Conservation (phyloP, 2,113 vertebrate genomes). For the Diglossa brunneiventris region DNA sequence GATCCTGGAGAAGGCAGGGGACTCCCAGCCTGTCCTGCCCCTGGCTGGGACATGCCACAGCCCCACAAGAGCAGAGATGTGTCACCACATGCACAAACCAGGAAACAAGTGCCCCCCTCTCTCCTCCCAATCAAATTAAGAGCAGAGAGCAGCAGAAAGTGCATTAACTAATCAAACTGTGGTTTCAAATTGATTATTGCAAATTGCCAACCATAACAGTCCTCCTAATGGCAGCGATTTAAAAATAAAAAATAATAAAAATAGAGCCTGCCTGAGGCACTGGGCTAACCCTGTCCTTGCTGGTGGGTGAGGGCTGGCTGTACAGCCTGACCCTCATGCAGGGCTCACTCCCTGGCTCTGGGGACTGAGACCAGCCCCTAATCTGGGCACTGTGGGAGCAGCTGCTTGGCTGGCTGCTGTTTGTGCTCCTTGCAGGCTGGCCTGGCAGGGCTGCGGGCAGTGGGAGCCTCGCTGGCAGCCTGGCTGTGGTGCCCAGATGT, state of each 20-base stretch:
- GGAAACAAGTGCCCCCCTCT: not conserved
- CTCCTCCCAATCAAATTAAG: conserved; percentile 47
- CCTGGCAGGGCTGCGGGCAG: not conserved
- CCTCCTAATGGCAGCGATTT: conserved; percentile 61
- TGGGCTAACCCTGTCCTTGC: not conserved
- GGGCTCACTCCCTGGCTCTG: not conserved
- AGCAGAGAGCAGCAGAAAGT: conserved; percentile 62
- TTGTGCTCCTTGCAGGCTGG: accelerated
- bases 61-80: not conserved
- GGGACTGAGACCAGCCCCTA: not conserved
- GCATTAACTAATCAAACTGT: conserved; percentile 76
- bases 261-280: not conserved
- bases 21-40: too few relatives aligned
- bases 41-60: not conserved
- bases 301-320: not conserved
- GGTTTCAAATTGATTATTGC: conserved; percentile 77
- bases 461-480: not conserved
- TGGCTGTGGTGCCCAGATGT: not conserved
- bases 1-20: not conserved
- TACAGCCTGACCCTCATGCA: accelerated
- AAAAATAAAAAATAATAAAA: conserved; percentile 48
- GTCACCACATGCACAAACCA: not conserved
- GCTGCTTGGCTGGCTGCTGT: not conserved
- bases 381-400: accelerated
- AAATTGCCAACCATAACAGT: conserved; percentile 69